A percentile compares a stretch with the other conserved stretches of the same genome.
These are phyloP conservation scores for Euborellia annulipes DNA, from an alignment of 1,140 invertebrate genomes.

Conservation along the genomic window DNA sequence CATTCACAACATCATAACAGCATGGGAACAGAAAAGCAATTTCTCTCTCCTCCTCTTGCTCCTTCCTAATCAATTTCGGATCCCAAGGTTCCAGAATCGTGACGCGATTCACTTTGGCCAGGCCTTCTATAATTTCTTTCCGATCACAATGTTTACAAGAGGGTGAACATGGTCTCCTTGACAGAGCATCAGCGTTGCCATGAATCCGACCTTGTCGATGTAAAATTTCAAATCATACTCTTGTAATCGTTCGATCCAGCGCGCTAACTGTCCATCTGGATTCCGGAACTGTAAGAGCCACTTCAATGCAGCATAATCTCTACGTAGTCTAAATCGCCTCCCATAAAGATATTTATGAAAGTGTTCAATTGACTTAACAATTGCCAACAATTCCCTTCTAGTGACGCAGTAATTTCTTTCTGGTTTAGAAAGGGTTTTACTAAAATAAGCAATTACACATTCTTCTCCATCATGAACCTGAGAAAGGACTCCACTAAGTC, in stretches of 20 bases:
- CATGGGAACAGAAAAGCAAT: too few species aligned
- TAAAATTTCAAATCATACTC: slow-evolving; percentile 4
- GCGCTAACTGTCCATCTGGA: slow-evolving; percentile 17
- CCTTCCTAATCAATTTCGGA: too few species aligned
- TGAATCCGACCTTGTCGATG: background rate
- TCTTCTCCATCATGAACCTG: slow-evolving; percentile 19
- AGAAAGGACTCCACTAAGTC: slow-evolving; percentile 26
- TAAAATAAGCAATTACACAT: slow-evolving; percentile 19
- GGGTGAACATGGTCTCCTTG: too few species aligned
- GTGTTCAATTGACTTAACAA: slow-evolving; percentile 27
- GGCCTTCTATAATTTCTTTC: too few species aligned
- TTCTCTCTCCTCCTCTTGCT: too few species aligned
- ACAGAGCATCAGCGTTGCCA: background rate
- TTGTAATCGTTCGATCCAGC: slow-evolving; percentile 16
- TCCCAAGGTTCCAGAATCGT: too few species aligned
- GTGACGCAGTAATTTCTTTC: slow-evolving; percentile 13
- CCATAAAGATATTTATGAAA: slow-evolving; percentile 30
- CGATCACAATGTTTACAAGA: too few species aligned
- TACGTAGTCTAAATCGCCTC: slow-evolving; percentile 23
- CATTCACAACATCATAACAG: too few species aligned
- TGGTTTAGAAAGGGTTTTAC: slow-evolving; percentile 16
- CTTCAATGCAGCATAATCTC: slow-evolving; percentile 24
- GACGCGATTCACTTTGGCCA: too few species aligned
- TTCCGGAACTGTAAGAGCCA: slow-evolving; percentile 23
- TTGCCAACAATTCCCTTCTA: slow-evolving; percentile 26